Evolutionary conservation across 1,140 invertebrate genomes (phyloP).

Genomic region (Oscheius sp.): DNA sequence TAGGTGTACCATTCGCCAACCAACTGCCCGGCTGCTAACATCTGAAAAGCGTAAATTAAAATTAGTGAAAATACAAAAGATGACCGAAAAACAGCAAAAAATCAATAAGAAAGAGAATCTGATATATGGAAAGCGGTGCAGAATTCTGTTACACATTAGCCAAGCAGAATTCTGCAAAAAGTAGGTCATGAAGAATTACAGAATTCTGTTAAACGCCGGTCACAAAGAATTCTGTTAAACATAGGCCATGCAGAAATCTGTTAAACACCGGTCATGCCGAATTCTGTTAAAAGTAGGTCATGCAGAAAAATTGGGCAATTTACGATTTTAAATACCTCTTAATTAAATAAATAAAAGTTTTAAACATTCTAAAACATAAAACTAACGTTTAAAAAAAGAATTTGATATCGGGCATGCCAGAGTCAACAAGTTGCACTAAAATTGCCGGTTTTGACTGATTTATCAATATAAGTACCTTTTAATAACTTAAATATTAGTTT

Average conservation of each 20-base stretch:
- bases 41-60: conserved; percentile 18
- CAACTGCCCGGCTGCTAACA: not conserved
- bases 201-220: not conserved
- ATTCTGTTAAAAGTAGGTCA: too few relatives aligned
- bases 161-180: too few relatives aligned
- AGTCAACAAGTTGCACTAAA: too few relatives aligned
- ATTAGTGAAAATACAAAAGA: not conserved
- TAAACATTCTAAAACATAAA: not conserved
- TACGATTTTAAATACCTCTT: not conserved
- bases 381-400: not conserved
- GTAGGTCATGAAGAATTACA: too few relatives aligned
- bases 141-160: too few relatives aligned
- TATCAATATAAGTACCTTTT: not conserved
- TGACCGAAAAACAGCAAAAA: not conserved
- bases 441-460: not conserved
- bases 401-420: too few relatives aligned
- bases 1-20: not conserved
- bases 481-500: not conserved
- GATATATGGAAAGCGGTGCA: not conserved
- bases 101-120: not conserved
- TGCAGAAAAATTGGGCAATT: not conserved
- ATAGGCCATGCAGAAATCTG: not conserved
- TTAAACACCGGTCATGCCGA: not conserved
- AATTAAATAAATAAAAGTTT: not conserved
- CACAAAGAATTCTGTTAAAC: not conserved